Conservation (phyloP, 2,797 vertebrate genomes). For the Chiropotes sagulatus region DNA sequence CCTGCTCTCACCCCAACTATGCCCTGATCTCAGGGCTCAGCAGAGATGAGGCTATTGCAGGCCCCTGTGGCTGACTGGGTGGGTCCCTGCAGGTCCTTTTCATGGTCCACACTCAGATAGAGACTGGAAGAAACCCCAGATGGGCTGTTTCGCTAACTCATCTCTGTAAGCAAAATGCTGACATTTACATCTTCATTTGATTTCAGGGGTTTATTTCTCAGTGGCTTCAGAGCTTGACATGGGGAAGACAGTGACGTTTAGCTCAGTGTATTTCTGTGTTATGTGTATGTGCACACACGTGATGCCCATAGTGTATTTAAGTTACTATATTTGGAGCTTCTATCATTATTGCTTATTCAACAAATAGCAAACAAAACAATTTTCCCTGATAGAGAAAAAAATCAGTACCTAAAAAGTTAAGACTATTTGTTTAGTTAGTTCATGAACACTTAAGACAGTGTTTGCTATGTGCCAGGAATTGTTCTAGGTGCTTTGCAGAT, state of each 20-base stretch:
- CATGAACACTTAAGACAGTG: no score
- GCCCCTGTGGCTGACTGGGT: neutral
- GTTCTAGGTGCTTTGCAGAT: neutral
- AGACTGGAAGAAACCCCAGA: neutral
- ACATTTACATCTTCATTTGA: rapidly evolving
- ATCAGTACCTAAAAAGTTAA: neutral
- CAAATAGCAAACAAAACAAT: neutral
- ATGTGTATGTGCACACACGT: neutral
- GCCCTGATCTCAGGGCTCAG: neutral
- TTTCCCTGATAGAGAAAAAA: neutral
- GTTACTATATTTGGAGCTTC: neutral
- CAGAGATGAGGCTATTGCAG: neutral
- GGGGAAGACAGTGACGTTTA: rapidly evolving
- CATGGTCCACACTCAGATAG: rapidly evolving
- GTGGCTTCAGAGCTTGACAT: neutral
- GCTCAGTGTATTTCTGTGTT: rapidly evolving
- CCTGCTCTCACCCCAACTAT: neutral
- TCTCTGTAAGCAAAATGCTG: neutral
- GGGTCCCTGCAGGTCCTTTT: no score
- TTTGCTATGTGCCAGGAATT: neutral
- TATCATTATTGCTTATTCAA: neutral
- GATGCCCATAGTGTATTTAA: neutral
- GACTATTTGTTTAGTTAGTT: neutral
- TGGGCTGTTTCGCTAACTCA: neutral
- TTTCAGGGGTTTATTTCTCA: neutral